phyloP scores from a whole-genome alignment of 30 jellyfish, hydroid and myxozoan species.

The Aurelia coerulea region DNA sequence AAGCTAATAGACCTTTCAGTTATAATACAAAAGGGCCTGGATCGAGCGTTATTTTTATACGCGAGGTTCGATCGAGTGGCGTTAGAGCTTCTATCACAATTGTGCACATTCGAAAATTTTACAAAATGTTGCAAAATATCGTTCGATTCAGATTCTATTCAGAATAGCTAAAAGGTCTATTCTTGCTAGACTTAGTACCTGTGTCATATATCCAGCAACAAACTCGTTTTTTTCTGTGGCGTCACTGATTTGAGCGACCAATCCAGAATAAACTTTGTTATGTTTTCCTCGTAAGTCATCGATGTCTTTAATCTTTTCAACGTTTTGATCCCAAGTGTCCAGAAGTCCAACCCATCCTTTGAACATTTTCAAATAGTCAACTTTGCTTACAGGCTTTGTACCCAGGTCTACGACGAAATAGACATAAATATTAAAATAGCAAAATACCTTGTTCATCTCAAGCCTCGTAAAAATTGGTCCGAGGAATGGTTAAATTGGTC shows the following conservation, averaged over 20 bases:
- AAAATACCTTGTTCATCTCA: no score
- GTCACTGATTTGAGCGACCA: background rate
- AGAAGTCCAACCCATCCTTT: background rate
- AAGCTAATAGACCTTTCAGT: no score
- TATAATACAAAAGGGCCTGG: no score
- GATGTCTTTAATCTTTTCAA: background rate
- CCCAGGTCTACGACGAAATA: background rate
- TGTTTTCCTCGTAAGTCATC: background rate
- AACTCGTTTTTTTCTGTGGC: background rate
- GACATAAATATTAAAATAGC: background rate
- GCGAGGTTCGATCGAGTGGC: no score
- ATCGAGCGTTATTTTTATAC: no score
- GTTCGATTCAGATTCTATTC: no score
- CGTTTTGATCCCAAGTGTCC: background rate
- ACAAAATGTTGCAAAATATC: no score
- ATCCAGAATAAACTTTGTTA: background rate
- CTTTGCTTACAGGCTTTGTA: background rate
- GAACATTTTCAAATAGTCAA: background rate
- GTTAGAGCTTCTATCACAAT: no score
- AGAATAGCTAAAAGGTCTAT: no score
- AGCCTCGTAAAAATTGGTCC: no score
- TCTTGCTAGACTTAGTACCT: background rate
- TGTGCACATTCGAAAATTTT: no score
- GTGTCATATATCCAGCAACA: background rate
- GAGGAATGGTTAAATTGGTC: no score